Percentiles rank a stretch among this genome's conserved stretches.
Evolutionary conservation across 2,888 invertebrate species (phyloP).

Genomic region (Meghimatium bilineatum): DNA sequence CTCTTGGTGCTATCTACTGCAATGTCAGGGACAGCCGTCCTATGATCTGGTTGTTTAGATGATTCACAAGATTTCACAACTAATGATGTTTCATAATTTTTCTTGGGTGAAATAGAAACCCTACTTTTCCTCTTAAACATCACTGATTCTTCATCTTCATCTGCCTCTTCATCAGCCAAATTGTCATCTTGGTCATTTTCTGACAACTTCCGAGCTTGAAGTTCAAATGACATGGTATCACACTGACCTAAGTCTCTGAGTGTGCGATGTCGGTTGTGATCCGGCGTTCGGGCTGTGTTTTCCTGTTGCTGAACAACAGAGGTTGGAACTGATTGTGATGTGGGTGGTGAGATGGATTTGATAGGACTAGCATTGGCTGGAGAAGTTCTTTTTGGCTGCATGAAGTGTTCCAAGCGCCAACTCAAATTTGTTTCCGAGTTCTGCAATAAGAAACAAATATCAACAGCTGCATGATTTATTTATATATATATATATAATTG

Average conservation of each 20-base stretch:
- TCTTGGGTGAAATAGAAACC: neutral
- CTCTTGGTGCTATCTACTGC: neutral
- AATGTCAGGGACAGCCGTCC: neutral
- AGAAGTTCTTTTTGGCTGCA: constrained; percentile 26
- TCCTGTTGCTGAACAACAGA: constrained; percentile 23
- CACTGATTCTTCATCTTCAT: neutral
- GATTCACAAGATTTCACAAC: neutral
- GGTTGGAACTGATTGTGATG: neutral
- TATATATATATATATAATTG: neutral
- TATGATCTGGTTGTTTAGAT: neutral
- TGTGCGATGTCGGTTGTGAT: constrained; percentile 34
- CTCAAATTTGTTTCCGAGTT: constrained; percentile 29
- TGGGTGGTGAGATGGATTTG: constrained; percentile 9
- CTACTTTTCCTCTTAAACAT: neutral
- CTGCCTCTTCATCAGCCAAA: constrained; percentile 3
- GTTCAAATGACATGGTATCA: constrained; percentile 47
- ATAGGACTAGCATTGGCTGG: constrained; percentile 31
- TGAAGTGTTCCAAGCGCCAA: constrained; percentile 46
- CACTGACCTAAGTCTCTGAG: constrained; percentile 46
- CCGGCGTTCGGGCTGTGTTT: neutral
- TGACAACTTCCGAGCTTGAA: neutral
- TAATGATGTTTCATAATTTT: neutral
- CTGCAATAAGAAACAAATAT: constrained; percentile 30
- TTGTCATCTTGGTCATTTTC: constrained; percentile 1
- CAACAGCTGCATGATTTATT: neutral